These are phyloP conservation scores for Tetragnatha montana DNA, from an alignment of 2,888 invertebrate species.

Conservation along the genomic window DNA sequence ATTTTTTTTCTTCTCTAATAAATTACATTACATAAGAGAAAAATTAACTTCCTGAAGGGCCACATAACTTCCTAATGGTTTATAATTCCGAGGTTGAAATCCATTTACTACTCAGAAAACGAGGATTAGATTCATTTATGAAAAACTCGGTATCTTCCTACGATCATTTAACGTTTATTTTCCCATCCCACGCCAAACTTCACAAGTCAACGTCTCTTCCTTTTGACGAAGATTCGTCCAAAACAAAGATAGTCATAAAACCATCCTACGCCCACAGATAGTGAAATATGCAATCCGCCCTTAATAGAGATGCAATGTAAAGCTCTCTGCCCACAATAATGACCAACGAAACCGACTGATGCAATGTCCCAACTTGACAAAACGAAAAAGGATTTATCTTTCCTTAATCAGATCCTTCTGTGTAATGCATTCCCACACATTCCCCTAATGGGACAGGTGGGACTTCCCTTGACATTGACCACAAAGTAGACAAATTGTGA, in stretches of 20 bases:
- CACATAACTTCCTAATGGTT: too few species aligned
- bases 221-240: neutral
- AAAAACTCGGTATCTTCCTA: neutral
- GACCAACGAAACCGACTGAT: neutral
- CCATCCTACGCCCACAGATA: neutral
- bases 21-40: too few species aligned
- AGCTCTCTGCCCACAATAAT: neutral
- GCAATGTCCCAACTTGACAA: neutral
- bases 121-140: neutral
- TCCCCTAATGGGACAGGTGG: too few species aligned
- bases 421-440: neutral
- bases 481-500: too few species aligned
- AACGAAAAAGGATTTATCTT: neutral
- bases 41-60: too few species aligned
- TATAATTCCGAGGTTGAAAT: too few species aligned
- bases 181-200: neutral
- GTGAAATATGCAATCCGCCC: neutral
- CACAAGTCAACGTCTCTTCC: neutral
- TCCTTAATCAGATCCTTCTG: neutral
- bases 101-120: too few species aligned
- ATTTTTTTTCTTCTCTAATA: too few species aligned
- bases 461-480: too few species aligned
- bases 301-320: neutral
- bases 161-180: neutral
- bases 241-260: neutral